Evolutionary conservation across 2,888 invertebrate genomes (phyloP), one percentile per base, ranked within the genome.

Genomic region (Serrognathus titanus): DNA sequence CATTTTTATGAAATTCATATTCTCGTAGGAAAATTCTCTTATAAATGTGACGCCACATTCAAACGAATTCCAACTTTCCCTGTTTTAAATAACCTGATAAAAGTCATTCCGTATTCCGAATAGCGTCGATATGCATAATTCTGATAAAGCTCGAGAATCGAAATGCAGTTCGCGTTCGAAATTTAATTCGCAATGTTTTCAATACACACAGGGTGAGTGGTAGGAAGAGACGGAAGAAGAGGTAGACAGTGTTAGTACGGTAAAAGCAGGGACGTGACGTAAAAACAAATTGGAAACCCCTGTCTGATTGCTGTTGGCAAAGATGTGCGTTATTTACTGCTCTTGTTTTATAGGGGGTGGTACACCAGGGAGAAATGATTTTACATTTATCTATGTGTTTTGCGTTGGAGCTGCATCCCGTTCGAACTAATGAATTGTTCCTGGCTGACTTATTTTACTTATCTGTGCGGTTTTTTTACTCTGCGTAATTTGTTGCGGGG

Each of bases 311-410:
- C 60, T 60, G 61, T 60, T 61, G 60, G 57, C 56, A 56, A 57
- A 62, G 57, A 57, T 59, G 57, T 53, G 56, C 51, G 54, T 56
- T 62, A 58, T 62, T 62, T 62, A 62, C 56, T 51, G 48, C 47
- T 53, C 37, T 51, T 53, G 58, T 57, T 62, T 59, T 60, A 60
- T 58, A 40, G 56, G 46, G 58, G 54, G 60, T 53, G 62, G 55
- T 55, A 51, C 61, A 54, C 61, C 16, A 43, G 61, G 63, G 65
- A 64, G 63, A 63, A 65, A 66, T 66, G 61, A 66, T 66, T 66
- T 64, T 63, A 63, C 64, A 66, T 66, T 66, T 64, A 64, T 66
- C 65, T 65, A 54, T 59, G 63, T 54, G 58, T 54, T 58, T 55
- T 51, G 55, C 52, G 38, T 55, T 38, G 24, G 11, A 24, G 11